Conservation (phyloP, 2,888 invertebrate genomes). For the Drosophila hawaiiensis region DNA sequence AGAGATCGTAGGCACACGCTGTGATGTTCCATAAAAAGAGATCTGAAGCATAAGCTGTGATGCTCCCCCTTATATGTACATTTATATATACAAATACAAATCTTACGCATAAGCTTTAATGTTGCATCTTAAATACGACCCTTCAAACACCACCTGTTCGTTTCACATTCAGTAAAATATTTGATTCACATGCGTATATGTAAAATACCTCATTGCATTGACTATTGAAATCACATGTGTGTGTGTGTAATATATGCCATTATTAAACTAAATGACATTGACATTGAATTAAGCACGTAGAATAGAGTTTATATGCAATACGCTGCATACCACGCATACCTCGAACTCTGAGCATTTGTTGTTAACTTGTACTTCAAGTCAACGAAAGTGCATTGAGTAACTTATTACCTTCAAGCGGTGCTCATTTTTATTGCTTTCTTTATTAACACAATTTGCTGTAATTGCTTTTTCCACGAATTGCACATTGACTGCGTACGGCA, state of each 20-base stretch:
- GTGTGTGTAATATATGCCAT: background rate
- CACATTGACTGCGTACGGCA: conserved; percentile 17
- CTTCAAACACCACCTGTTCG: background rate
- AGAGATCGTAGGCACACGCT: too few species aligned
- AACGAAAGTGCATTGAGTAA: conserved; percentile 7
- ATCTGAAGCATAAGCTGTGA: background rate
- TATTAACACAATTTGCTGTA: conserved; percentile 8
- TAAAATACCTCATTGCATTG: background rate
- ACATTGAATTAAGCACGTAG: conserved; percentile 9
- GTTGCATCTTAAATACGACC: background rate
- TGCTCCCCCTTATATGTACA: background rate
- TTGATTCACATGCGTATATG: background rate
- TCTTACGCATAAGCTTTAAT: background rate
- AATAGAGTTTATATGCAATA: background rate
- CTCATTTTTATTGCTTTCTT: background rate
- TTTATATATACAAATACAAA: background rate
- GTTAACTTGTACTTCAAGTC: conserved; percentile 14
- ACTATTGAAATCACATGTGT: background rate
- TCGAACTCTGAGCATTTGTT: conserved; percentile 5
- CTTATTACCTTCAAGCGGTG: background rate
- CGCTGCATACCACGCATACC: conserved; percentile 8
- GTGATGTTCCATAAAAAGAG: background rate
- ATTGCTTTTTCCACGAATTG: conserved; percentile 18
- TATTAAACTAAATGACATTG: background rate
- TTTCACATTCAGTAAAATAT: background rate